Conservation (phyloP, 1,140 invertebrate genomes). For the Caenorhabditis elegans region WBcel235 BX284605.5:10718501-10719000, state of each 20-base stretch:
- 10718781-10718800: neutral
- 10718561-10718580: neutral
- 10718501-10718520: slow-evolving; percentile 10
- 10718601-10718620: slow-evolving; percentile 16
- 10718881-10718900: neutral
- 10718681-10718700: slow-evolving; percentile 26
- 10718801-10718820: neutral
- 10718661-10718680: slow-evolving; percentile 18
- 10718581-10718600: slow-evolving; percentile 30
- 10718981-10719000: neutral
- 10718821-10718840: neutral
- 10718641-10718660: slow-evolving; percentile 9
- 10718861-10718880: slow-evolving; percentile 4
- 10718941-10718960: neutral
- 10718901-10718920: neutral
- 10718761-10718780: neutral
- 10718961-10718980: neutral
- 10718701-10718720: neutral
- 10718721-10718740: neutral
- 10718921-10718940: neutral
- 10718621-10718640: neutral
- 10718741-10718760: neutral
- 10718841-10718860: neutral
- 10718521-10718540: slow-evolving; percentile 27
- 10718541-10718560: slow-evolving; percentile 29